These are phyloP conservation scores for Taeniopygia guttata DNA, from an alignment of 2,797 vertebrate genomes.

Conservation along the genomic window DNA sequence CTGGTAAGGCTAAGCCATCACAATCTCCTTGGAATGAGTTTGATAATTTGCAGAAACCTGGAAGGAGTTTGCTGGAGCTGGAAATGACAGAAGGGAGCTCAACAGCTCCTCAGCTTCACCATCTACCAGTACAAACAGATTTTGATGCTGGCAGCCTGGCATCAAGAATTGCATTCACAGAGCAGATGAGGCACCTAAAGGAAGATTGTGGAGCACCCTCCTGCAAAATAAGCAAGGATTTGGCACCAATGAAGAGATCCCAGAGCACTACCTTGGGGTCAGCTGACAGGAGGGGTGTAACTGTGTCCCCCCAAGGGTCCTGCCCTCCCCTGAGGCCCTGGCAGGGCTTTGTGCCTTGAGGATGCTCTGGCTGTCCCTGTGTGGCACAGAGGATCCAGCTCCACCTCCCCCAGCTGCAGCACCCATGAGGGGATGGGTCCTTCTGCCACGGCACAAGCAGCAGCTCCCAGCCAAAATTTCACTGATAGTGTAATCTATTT, in stretches of 20 bases:
- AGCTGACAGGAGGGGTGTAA: background rate
- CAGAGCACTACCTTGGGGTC: background rate
- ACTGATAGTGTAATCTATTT: accelerated
- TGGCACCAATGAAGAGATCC: background rate
- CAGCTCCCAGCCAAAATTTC: background rate
- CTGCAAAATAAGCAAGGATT: background rate
- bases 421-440: accelerated
- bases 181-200: background rate
- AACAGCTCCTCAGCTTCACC: background rate
- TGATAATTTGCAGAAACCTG: background rate
- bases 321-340: background rate
- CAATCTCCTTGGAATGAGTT: background rate
- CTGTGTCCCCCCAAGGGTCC: background rate
- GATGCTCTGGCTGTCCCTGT: background rate
- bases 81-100: background rate
- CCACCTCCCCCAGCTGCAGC: background rate
- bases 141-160: background rate
- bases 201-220: background rate
- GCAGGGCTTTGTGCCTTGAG: background rate
- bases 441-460: background rate
- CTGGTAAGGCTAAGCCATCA: background rate
- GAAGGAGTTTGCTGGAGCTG: background rate
- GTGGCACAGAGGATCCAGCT: background rate
- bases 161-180: background rate
- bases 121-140: background rate